Base-by-base conservation (phyloP, 1,140 invertebrate genomes). In the Penaeus japonicus region DNA sequence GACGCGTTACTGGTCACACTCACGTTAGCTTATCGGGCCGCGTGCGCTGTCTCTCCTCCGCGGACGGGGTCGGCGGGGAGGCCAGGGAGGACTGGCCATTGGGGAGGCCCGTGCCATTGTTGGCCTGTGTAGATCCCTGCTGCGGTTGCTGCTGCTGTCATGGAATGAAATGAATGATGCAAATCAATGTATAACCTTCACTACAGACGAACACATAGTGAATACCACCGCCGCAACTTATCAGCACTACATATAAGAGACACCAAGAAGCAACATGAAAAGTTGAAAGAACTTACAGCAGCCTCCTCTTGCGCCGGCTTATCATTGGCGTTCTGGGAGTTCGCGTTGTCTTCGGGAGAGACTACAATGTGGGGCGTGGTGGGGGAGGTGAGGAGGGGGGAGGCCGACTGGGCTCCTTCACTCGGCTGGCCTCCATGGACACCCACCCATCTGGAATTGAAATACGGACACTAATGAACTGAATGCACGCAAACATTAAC, bases 311-410 rank as follows among this genome's bases (percentile, higher is more conserved):
- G 47, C 47, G 5, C 47, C 47, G 47, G 39, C 59, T 78, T 62
- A 20, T 30, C 27, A 47, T 20, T 75, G 17, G 75, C 10, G 24
- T 32, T 55, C 35, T 27, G 65, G 2, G 59, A 54, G n/a, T 79
- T 59, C 5, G 73, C 79, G 24, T 89, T 81, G 17, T 89, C 87
- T 20, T 85, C 83, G 7, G 84, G 39, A 39, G 88, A 89, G 47
- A 89, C 84, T 10, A 89, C 85, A 80, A 89, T 89, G 80, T 89
- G 89, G 35, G 89, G 89, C 18, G 89, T 89, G 77, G 82, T 73
- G 57, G 89, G 89, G 47, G 80, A 62, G 70, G 54, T 89, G 59
- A 81, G 82, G 1, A 73, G 30, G 27, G 59, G 86, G 78, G 54
- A 22, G 12, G 84, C 32, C 32, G 30, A 53, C 27, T 77, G 81